Percentiles rank a stretch among this genome's conserved stretches.
These are phyloP conservation scores for Philopedon plagiatum DNA, from an alignment of 2,888 invertebrate species.

Conservation along the genomic window DNA sequence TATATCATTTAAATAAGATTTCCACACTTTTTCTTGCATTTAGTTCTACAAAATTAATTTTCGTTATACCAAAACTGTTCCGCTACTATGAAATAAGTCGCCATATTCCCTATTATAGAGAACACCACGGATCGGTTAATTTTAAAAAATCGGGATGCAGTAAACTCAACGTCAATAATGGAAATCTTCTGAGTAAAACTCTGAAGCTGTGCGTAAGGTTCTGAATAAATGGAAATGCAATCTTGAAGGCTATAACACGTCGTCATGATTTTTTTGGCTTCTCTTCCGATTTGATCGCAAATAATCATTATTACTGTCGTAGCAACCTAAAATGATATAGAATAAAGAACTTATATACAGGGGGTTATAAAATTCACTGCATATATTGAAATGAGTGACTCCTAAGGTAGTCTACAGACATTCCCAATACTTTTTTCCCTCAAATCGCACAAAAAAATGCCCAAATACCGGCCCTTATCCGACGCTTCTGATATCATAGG, in stretches of 20 bases:
- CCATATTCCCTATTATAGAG: slow-evolving; percentile 37
- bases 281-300: slow-evolving; percentile 39
- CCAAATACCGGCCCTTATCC: too few species aligned
- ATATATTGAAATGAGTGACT: too few species aligned
- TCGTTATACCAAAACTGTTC: slow-evolving; percentile 47
- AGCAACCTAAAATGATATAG: slow-evolving; percentile 33
- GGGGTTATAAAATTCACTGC: too few species aligned
- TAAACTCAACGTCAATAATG: slow-evolving; percentile 27
- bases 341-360: neutral
- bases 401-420: too few species aligned
- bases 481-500: too few species aligned
- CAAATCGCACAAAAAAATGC: too few species aligned
- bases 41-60: too few species aligned
- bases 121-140: slow-evolving; percentile 36
- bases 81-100: slow-evolving; percentile 42
- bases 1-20: too few species aligned
- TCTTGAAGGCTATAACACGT: slow-evolving; percentile 42
- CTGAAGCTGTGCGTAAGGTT: slow-evolving; percentile 40
- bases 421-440: too few species aligned
- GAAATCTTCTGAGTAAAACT: slow-evolving; percentile 28
- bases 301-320: slow-evolving; percentile 27
- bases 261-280: slow-evolving; percentile 40
- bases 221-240: slow-evolving; percentile 39
- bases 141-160: slow-evolving; percentile 35
- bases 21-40: too few species aligned